These are phyloP conservation scores for Pimephales promelas DNA, from an alignment of 2,113 vertebrate genomes.

Conservation along the genomic window DNA sequence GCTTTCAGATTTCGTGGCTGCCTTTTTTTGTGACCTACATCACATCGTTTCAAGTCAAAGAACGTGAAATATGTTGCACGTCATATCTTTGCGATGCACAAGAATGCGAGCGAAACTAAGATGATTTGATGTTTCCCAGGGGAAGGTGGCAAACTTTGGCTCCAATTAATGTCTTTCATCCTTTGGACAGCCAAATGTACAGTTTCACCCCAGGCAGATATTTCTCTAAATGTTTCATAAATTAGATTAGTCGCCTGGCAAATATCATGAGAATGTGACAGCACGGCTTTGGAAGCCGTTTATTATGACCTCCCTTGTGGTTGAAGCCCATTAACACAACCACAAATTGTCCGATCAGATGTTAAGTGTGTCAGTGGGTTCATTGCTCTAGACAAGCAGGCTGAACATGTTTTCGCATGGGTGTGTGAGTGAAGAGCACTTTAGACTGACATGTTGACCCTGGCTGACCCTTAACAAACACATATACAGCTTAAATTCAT, in stretches of 20 bases:
- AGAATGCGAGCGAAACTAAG: conserved; percentile 41
- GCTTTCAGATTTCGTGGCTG: not conserved
- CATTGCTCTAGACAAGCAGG: not conserved
- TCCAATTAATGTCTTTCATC: conserved; percentile 29
- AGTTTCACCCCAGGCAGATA: not conserved
- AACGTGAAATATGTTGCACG: not conserved
- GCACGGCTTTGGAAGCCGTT: not conserved
- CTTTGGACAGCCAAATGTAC: conserved; percentile 18
- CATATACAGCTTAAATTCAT: not conserved
- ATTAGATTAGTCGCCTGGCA: conserved; percentile 16
- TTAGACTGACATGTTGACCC: not conserved
- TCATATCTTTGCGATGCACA: not conserved
- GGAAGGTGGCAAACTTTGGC: conserved; percentile 13
- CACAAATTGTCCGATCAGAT: conserved; percentile 4
- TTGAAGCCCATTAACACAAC: not conserved
- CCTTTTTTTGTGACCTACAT: conserved; percentile 1
- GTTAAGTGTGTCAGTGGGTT: conserved; percentile 24
- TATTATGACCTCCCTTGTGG: conserved; percentile 23
- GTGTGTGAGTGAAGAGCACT: not conserved
- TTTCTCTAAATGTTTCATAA: conserved; percentile 36
- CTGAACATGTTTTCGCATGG: not conserved
- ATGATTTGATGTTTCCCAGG: conserved; percentile 43
- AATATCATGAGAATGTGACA: conserved; percentile 35
- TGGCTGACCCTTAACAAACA: not conserved
- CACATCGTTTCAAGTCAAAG: conserved; percentile 12